Conservation (phyloP, 2,888 invertebrate genomes). For the Choristoneura rosaceana region DNA sequence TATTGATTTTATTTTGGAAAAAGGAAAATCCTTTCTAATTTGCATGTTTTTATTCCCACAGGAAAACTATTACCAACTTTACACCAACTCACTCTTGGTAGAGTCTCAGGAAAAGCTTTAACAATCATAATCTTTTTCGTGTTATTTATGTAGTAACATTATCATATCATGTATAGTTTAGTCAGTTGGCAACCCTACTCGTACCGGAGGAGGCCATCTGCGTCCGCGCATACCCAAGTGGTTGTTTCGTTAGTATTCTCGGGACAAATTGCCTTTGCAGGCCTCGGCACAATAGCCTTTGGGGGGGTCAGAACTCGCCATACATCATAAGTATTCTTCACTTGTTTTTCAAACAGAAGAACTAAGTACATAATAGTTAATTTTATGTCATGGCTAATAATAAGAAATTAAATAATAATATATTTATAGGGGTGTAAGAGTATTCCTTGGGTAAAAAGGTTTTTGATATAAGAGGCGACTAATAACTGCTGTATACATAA, state of each 20-base stretch:
- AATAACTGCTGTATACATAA: no score
- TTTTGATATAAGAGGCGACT: no score
- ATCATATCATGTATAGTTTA: background rate
- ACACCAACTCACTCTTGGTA: no score
- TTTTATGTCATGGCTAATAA: background rate
- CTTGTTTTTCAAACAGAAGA: constrained; percentile 28
- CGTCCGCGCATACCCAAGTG: constrained; percentile 55
- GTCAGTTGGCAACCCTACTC: constrained; percentile 14
- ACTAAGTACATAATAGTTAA: no score
- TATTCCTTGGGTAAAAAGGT: background rate
- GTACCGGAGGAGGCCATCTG: constrained; percentile 41
- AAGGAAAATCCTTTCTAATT: no score
- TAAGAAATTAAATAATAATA: background rate
- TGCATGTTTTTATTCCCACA: no score
- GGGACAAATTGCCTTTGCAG: constrained; percentile 71
- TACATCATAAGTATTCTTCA: constrained; percentile 55
- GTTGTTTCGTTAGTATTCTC: constrained; percentile 66
- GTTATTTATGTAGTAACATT: background rate
- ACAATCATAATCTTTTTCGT: no score
- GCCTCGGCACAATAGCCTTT: constrained; percentile 63
- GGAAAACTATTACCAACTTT: no score
- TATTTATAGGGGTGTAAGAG: background rate
- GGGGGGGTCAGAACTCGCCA: constrained; percentile 53
- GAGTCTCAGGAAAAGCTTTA: no score
- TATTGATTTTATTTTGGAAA: no score